phyloP scores from a whole-genome alignment of 2,888 invertebrate genomes.

The Heliconius erato region DNA sequence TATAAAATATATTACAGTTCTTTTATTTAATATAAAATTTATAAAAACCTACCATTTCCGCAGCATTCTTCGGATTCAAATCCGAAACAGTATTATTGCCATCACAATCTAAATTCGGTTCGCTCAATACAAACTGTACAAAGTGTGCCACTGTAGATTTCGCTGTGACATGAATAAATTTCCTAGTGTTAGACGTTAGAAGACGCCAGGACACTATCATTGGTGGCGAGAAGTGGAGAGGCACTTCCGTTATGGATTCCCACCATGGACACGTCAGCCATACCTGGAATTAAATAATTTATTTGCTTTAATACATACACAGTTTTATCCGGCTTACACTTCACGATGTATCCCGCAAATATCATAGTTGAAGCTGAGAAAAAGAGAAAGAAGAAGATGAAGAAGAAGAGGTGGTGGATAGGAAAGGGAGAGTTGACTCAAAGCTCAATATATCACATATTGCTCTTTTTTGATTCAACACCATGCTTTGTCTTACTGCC shows the following conservation, averaged over 20 bases:
- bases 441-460: no score
- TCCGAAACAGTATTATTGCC: slow-evolving; percentile 87
- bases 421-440: no score
- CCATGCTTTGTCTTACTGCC: no score
- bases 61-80: slow-evolving; percentile 87
- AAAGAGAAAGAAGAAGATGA: no score
- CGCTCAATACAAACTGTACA: slow-evolving; percentile 78
- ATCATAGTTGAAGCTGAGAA: no score
- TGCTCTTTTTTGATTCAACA: no score
- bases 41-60: slow-evolving; percentile 81
- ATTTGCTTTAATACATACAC: not conserved
- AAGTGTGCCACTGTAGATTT: slow-evolving; percentile 88
- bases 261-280: slow-evolving; percentile 93
- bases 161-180: slow-evolving; percentile 93
- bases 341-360: no score
- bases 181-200: slow-evolving; percentile 93
- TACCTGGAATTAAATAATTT: slow-evolving; percentile 74
- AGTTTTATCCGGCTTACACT: not conserved
- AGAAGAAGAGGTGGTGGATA: no score
- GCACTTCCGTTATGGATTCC: slow-evolving; percentile 89
- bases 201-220: slow-evolving; percentile 92
- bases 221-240: slow-evolving; percentile 93
- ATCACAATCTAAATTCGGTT: slow-evolving; percentile 85
- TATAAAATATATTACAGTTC: no score
- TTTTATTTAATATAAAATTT: not conserved